Evolutionary conservation across 2,113 vertebrate genomes (phyloP).

Genomic region (Neolamprologus ventralis): DNA sequence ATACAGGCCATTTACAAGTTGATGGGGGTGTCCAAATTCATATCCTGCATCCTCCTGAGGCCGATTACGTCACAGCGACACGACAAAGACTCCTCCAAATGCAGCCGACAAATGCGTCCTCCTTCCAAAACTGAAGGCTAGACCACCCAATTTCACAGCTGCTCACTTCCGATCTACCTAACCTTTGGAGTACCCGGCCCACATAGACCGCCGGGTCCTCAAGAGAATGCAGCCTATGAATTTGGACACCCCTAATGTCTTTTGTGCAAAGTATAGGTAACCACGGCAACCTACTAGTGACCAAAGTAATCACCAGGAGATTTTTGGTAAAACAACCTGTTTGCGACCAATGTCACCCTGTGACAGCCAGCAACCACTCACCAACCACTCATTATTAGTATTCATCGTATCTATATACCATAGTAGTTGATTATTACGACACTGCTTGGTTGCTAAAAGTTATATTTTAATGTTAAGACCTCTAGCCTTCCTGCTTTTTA

Average conservation of each 20-base stretch:
- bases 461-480: not conserved
- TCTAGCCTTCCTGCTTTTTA: not conserved
- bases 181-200: fast-evolving
- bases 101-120: not conserved
- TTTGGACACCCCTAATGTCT: not conserved
- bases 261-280: not conserved
- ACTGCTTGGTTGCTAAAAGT: not conserved
- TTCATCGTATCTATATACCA: not conserved
- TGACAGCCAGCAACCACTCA: not conserved
- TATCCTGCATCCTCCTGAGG: not conserved
- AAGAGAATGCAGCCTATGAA: not conserved
- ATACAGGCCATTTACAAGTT: not conserved
- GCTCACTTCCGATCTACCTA: not conserved
- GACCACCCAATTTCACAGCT: not conserved
- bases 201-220: not conserved
- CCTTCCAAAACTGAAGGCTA: not conserved
- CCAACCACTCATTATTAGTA: not conserved
- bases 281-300: not conserved
- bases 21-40: not conserved
- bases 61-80: not conserved
- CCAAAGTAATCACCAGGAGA: not conserved
- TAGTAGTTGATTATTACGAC: not conserved
- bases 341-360: not conserved
- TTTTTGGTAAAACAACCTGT: not conserved
- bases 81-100: fast-evolving